A percentile compares a stretch with the other conserved stretches of the same genome.
Conservation (phyloP, 2,888 invertebrate genomes). For the Pachydiplax longipennis region DNA sequence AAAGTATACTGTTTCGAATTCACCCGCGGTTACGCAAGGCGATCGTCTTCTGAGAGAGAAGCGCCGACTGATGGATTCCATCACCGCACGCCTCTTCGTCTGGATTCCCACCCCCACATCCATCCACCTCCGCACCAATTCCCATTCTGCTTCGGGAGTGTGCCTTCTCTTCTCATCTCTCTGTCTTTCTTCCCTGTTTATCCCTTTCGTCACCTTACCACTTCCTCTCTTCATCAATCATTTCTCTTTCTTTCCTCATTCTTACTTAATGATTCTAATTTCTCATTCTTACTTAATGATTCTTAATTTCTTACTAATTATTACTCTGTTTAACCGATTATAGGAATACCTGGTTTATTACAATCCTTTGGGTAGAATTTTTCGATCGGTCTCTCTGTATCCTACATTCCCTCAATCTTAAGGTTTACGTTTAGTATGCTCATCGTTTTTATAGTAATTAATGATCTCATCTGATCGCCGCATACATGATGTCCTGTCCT, state of each 20-base stretch:
- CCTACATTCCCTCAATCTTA: not conserved
- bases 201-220: not conserved
- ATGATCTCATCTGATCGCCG: no score
- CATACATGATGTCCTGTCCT: no score
- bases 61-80: conserved; percentile 28
- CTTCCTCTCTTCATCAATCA: not conserved
- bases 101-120: not conserved
- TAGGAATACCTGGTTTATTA: no score
- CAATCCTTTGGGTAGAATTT: not conserved
- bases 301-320: no score
- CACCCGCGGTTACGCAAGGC: not conserved
- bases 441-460: no score
- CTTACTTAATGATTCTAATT: not conserved
- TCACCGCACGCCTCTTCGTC: not conserved
- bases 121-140: not conserved
- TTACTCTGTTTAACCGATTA: no score
- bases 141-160: not conserved
- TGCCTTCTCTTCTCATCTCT: not conserved
- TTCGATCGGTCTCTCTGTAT: not conserved
- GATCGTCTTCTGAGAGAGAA: conserved; percentile 9
- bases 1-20: not conserved
- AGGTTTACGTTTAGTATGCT: not conserved
- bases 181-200: not conserved
- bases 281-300: not conserved
- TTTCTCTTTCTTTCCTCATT: not conserved